Conservation (phyloP, 2,888 invertebrate genomes). For the Neocrepidodera transversa region DNA sequence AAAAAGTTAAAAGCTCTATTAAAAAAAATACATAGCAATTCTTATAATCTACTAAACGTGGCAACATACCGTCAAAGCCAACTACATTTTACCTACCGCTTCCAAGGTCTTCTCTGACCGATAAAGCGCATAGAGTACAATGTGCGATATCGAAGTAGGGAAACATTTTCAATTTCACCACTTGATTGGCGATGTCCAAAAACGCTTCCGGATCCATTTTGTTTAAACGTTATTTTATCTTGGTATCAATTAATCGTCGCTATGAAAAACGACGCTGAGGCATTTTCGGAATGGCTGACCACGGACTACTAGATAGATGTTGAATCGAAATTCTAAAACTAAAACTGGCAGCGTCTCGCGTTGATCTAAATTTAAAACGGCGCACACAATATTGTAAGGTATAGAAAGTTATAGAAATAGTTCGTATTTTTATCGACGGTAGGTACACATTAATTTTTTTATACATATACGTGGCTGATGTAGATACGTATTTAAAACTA, state of each 20-base stretch:
- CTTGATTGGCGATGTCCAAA: conserved; percentile 97
- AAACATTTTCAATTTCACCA: conserved; percentile 98
- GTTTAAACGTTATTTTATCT: no score
- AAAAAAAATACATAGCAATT: no score
- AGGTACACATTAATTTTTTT: no score
- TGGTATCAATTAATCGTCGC: no score
- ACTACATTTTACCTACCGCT: conserved; percentile 71
- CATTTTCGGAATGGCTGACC: conserved; percentile 39
- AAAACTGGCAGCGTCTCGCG: conserved; percentile 1
- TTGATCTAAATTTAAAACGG: conserved; percentile 4
- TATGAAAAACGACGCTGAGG: conserved; percentile 31
- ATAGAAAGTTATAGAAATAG: background rate
- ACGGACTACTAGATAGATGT: conserved; percentile 40
- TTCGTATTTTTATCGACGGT: background rate
- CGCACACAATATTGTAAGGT: background rate
- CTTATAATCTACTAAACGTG: background rate
- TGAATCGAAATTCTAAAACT: no score
- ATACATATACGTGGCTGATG: no score
- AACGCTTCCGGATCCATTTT: conserved; percentile 95
- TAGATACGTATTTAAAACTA: no score
- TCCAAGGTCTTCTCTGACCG: conserved; percentile 94
- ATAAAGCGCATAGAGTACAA: conserved; percentile 91
- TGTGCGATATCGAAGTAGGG: conserved; percentile 99
- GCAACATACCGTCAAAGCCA: background rate
- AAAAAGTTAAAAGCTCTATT: no score